Evolutionary conservation across 2,797 vertebrate genomes (phyloP), one percentile per base, ranked within the genome.

Genomic region (Pseudochirops corinnae): DNA sequence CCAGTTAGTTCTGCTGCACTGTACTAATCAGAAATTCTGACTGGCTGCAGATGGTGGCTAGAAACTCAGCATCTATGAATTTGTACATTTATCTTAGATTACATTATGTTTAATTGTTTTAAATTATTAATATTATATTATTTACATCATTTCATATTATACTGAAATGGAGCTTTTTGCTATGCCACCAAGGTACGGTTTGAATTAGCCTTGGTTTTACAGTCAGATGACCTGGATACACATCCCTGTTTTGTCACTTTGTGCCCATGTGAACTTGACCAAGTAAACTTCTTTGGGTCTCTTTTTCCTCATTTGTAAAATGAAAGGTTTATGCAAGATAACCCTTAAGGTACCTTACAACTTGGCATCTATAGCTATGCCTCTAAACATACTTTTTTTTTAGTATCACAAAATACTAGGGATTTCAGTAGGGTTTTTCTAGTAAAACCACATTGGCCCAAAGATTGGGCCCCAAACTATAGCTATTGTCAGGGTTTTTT

Each of bases 1-100:
- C 12, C 13, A 50, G 7, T 93, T 90, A 94, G 56, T 94, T 96
- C 50, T 95, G 1, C 12, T 95, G 55, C 10, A 55, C n/a, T 95
- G 0, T 10, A 82, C 0, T 93, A 92, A 94, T 53, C 14, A 96
- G 56, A 90, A 18, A 50, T 24, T 55, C 21, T 82, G 50, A 31
- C 0, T 93, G 91, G n/a, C 53, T 91, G 91, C 31, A 92, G 90
- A 67, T 94, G 46, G 39, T 58, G 67, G 46, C 46, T 95, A 56
- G 62, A 53, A 87, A 52, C 52, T 93, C 26, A 93, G 52, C 55
- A 10, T 93, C 94, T 93, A 67, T 93, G 55, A n/a, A 90, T 92
- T 50, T 82, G 53, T 56, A 95, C 95, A 91, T 90, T 13, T 39
- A 90, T 56, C 33, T 74, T 74, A 74, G 67, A 21, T 39, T 39